Base-by-base conservation (phyloP, 2,113 vertebrate species). In the Callospermophilus lateralis region DNA sequence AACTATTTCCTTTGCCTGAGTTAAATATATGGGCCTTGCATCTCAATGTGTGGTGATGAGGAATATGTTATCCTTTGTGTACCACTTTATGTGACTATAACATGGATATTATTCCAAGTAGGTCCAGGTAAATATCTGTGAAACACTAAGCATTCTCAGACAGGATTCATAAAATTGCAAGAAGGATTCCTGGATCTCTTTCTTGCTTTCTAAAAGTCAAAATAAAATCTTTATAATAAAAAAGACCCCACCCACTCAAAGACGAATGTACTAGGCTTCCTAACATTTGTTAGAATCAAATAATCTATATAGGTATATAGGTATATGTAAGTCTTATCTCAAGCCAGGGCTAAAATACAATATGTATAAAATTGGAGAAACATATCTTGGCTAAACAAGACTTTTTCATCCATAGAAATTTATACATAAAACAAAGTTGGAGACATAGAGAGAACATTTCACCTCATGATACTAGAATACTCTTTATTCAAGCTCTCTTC, bases 171-270 rank as follows among this genome's bases (percentile, higher is more conserved):
- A 67, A 92, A 79, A 51, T 8, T 72, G 3, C 28, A 92, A 67
- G 34, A 79, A 53, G 68, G 20, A 89, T 61, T n/a, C 5, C 28
- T 79, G 10, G 3, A 84, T 88, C 4, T 89, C 39, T 83, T 51
- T 78, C 30, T 84, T 79, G 19, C 8, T 67, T 13, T 85, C 26
- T 79, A 89, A 78, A 81, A 76, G 37, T 78, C 34, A 73, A 77
- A 88, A 83, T 70, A 45, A 74, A 94, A 45, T 67, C 53, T 93
- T 30, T 77, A 42, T 30, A 79, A 95, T 58, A 58, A 55, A 55
- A 55, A 58, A 58, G 20, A 58, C 20, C 24, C 24, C 61, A 28
- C 24, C 61, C 61, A 26, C 5, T 15, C 37, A 51, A 3, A 67
- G 73, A 76, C 39, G 17, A 88, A 45, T 87, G 8, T 6, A 22